Evolutionary conservation across 2,113 vertebrate genomes (phyloP).

Genomic region (Microcebus tavaratra): DNA sequence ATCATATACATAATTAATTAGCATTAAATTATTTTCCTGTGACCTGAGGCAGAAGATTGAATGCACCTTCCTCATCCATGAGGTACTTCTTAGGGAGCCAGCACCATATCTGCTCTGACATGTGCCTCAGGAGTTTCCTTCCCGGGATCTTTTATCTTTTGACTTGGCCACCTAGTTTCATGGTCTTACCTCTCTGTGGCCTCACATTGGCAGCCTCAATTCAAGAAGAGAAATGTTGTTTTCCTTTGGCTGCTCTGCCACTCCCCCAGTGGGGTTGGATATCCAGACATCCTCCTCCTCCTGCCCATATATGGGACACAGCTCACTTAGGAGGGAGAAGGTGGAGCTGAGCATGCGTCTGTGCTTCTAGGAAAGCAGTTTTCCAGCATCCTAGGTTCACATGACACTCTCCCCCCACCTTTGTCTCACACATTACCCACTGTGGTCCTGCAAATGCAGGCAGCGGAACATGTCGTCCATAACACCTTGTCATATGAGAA

Average conservation of each 20-base stretch:
- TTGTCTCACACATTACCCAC: slow-evolving; percentile 53
- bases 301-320: slow-evolving; percentile 72
- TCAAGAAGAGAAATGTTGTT: slow-evolving; percentile 77
- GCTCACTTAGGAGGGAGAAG: background rate
- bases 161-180: background rate
- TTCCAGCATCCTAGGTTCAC: slow-evolving; percentile 25
- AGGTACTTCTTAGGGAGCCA: background rate
- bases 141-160: background rate
- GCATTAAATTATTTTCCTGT: background rate
- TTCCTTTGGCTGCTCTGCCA: slow-evolving; percentile 63
- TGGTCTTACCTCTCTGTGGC: slow-evolving; percentile 32
- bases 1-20: background rate
- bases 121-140: background rate
- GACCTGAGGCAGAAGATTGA: background rate
- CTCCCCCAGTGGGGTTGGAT: slow-evolving; percentile 62
- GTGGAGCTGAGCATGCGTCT: slow-evolving; percentile 71
- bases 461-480: background rate
- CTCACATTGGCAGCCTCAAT: slow-evolving; percentile 59
- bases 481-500: slow-evolving; percentile 51
- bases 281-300: slow-evolving; percentile 68
- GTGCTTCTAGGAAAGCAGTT: slow-evolving; percentile 54
- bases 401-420: background rate
- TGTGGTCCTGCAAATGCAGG: slow-evolving; percentile 23
- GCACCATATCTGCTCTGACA: background rate
- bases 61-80: background rate